Evolutionary conservation across 2,113 vertebrate species (phyloP).

Genomic region (Spea bombifrons): DNA sequence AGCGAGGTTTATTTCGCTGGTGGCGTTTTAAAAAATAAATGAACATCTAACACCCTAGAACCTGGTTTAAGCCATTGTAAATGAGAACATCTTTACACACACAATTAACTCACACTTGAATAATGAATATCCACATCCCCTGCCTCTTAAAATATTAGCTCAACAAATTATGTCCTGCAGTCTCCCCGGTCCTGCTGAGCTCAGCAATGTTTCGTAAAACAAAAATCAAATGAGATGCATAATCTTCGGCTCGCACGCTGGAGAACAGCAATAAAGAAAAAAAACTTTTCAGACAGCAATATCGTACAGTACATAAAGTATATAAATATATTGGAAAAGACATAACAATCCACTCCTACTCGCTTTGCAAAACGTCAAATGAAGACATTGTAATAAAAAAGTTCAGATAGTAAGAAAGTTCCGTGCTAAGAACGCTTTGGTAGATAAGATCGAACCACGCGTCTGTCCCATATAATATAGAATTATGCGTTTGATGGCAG

Average conservation of each 20-base stretch:
- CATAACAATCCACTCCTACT: background rate
- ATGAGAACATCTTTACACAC: constrained; percentile 32
- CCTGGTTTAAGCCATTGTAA: constrained; percentile 9
- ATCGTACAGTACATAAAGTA: constrained; percentile 33
- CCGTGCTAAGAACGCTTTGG: too few species aligned
- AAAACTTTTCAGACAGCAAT: constrained; percentile 22
- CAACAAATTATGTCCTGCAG: constrained; percentile 30
- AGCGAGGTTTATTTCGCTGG: constrained; percentile 2
- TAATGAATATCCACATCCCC: constrained; percentile 34
- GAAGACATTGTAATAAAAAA: too few species aligned
- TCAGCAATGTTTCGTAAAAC: constrained; percentile 38
- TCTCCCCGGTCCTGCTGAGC: constrained; percentile 28
- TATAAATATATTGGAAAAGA: constrained; percentile 24
- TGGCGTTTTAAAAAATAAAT: constrained; percentile 24
- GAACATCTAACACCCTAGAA: constrained; percentile 19
- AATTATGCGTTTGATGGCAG: too few species aligned
- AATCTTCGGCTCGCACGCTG: constrained; percentile 14
- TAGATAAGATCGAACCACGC: too few species aligned
- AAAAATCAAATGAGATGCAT: constrained; percentile 38
- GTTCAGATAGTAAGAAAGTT: too few species aligned
- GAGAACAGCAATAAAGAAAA: constrained; percentile 11
- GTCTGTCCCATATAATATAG: too few species aligned
- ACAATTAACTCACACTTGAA: constrained; percentile 47
- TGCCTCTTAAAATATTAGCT: constrained; percentile 40
- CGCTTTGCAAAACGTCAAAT: too few species aligned